A percentile compares a stretch with the other conserved stretches of the same genome.
phyloP scores from a whole-genome alignment of 2,888 invertebrate species.

The Brachyptera risi region DNA sequence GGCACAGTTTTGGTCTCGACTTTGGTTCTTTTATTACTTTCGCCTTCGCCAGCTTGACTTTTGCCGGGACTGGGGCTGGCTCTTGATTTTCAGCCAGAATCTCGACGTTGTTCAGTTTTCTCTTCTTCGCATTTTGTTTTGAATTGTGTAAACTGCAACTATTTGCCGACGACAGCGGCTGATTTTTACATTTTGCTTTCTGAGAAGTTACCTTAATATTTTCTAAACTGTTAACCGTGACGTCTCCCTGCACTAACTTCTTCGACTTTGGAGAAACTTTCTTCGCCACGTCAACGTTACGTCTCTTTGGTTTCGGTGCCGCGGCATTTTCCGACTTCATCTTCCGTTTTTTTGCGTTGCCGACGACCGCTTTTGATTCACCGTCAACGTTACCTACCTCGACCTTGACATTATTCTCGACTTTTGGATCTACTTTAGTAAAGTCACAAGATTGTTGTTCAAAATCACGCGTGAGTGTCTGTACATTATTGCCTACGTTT shows the following conservation, averaged over 20 bases:
- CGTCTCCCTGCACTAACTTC: not conserved
- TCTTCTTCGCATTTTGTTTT: constrained; percentile 25
- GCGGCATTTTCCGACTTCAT: not conserved
- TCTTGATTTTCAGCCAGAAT: constrained; percentile 26
- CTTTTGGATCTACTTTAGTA: not conserved
- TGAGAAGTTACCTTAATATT: not conserved
- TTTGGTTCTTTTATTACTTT: constrained; percentile 17
- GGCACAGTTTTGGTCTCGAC: constrained; percentile 22
- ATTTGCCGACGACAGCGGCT: constrained; percentile 26
- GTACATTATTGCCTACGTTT: not conserved
- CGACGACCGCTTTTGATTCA: not conserved
- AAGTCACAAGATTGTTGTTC: not conserved
- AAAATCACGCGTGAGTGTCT: constrained; percentile 3
- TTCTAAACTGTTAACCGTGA: not conserved
- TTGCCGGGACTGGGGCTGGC: constrained; percentile 7
- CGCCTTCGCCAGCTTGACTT: not conserved
- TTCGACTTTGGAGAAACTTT: not conserved
- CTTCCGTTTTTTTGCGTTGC: constrained; percentile 21
- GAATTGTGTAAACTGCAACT: constrained; percentile 17
- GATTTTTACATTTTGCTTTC: constrained; percentile 18
- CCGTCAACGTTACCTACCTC: constrained; percentile 2
- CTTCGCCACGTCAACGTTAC: constrained; percentile 3
- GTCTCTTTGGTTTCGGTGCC: constrained; percentile 26
- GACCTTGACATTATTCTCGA: constrained; percentile 19
- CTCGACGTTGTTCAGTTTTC: constrained; percentile 21